Evolutionary conservation across 2,797 vertebrate genomes (phyloP), one percentile per base, ranked within the genome.

Genomic region (Gymnoscopelus microlampas): DNA sequence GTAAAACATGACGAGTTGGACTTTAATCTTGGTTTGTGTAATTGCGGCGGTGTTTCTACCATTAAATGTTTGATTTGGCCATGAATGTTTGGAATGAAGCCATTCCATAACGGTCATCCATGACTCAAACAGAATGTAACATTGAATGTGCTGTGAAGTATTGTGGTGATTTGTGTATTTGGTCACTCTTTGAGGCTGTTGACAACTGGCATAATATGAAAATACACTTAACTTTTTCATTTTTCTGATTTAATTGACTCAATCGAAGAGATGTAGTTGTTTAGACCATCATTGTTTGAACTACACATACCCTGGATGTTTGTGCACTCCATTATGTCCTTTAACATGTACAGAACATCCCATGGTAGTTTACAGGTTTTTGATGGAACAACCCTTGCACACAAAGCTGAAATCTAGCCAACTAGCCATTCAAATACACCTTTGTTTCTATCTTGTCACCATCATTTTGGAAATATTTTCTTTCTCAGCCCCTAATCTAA

Each of bases 1-100:
- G 10, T 39, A 3, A 14, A 73, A 66, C 65, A 54, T 72, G 47
- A 54, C 76, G 62, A 53, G 7, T 8, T 75, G 57, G 71, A 65
- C 66, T 67, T 75, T 74, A 66, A 78, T 70, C 72, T 70, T 13
- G 50, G 70, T 77, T 62, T 70, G 53, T 64, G 5, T 63, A 14
- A 55, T 23, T 48, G 55, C 39, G 10, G 39, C 39, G 9, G 39
- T 44, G 39, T 44, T 44, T 44, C 39, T 44, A 44, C 39, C 39
- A 44, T 44, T 10, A 44, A 44, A 44, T 56, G 35, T 2, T 48
- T 53, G 39, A 47, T 44, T 44, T 54, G 60, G 12, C 19, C 60
- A 8, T 63, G 26, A 78, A 63, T 79, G 64, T 65, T 62, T 32
- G 23, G 53, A 67, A 3, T 35, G 55, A 67, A 4, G 5, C 12